Base-by-base conservation (phyloP, 2,797 vertebrate genomes). In the Todus mexicanus region DNA sequence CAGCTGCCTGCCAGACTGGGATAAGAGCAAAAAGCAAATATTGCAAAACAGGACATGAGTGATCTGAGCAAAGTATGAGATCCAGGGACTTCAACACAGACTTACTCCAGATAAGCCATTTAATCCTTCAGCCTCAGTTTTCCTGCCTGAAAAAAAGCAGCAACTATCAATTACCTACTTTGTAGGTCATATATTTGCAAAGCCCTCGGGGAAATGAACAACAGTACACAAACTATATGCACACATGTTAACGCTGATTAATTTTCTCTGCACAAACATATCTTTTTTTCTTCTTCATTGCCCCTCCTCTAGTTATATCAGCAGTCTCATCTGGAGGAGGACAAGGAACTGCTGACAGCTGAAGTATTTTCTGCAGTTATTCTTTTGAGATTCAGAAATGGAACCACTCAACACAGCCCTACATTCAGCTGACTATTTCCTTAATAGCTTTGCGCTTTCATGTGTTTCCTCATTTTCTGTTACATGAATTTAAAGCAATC, bases 401-500 rank as follows among this genome's bases (percentile, higher is more conserved):
- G 63, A 89, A 81, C 84, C 84, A 72, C 84, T 93, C 89, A 69
- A 70, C 81, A 80, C 33, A 87, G 79, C 59, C 70, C 51, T 59
- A 70, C 25, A 70, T 69, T 92, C 92, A 94, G 92, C 90, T 94
- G 91, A 74, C 94, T 95, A 72, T 94, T 92, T 94, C 87, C 89
- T 87, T 93, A 94, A 95, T 95, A 93, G 93, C 87, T 90, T 93
- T 95, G 93, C 51, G 72, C 94, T 96, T 95, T 96, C 92, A 91
- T 93, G 90, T 93, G 90, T 94, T 84, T 92, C 94, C 89, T 94
- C 89, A 90, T 94, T 96, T 95, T 95, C 92, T 94, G 57, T 93
- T 92, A 95, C 94, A 89, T 78, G 91, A 92, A 95, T 96, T 96
- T 94, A 94, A 94, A 96, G 91, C 90, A 92, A 89, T 94, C 69